phyloP scores from a whole-genome alignment of 64 coral and sea anemone species.

The Montipora efflorescens region DNA sequence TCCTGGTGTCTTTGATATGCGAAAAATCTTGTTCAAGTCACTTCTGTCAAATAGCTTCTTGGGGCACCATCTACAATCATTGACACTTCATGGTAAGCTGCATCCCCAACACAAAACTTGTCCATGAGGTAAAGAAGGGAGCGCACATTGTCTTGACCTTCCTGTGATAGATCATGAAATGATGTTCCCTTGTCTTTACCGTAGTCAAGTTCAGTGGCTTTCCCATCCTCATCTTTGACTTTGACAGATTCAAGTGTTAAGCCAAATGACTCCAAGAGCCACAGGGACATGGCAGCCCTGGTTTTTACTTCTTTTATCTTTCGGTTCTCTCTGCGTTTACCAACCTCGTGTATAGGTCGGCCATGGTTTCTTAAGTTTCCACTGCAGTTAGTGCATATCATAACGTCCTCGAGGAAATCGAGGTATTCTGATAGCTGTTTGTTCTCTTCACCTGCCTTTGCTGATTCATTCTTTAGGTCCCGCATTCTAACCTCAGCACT shows the following conservation, averaged over 20 bases:
- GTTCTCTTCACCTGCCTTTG: neutral
- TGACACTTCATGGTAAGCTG: constrained; percentile 22
- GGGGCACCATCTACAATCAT: constrained; percentile 11
- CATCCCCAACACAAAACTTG: constrained; percentile 41
- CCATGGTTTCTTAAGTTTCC: neutral
- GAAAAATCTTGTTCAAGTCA: constrained; percentile 31
- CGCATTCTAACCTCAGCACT: neutral
- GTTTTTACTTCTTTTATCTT: neutral
- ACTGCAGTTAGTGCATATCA: neutral
- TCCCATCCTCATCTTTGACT: neutral
- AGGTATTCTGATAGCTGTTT: neutral
- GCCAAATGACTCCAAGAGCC: neutral
- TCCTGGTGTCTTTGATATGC: constrained; percentile 13
- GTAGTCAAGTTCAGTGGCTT: neutral
- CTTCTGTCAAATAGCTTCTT: constrained; percentile 37
- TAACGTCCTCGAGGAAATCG: neutral
- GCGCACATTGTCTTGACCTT: constrained; percentile 13
- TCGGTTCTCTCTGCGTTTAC: no score
- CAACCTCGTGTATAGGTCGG: neutral
- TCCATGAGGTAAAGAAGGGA: constrained; percentile 16
- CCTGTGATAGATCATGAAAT: constrained; percentile 1
- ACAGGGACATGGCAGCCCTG: neutral
- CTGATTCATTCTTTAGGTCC: neutral
- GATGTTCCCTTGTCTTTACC: neutral
- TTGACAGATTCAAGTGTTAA: neutral